phyloP scores from a whole-genome alignment of 2,113 vertebrate species.

The Amia ocellicauda region DNA sequence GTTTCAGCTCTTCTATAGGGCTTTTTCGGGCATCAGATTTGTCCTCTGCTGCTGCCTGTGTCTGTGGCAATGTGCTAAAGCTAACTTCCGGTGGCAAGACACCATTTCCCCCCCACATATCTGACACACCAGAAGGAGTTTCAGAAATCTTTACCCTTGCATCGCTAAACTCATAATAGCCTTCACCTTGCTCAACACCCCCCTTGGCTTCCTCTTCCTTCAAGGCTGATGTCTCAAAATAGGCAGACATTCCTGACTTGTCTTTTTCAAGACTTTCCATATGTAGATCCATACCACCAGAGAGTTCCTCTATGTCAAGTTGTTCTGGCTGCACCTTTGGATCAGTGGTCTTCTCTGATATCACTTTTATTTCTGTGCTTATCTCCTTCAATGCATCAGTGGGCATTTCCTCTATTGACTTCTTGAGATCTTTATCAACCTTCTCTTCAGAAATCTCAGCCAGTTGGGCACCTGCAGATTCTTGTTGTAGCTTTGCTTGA shows the following conservation, averaged over 20 bases:
- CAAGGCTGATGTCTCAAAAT: conserved; percentile 93
- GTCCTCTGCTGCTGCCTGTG: conserved; percentile 50
- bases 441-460: not conserved
- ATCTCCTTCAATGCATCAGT: not conserved
- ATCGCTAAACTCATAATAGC: conserved; percentile 93
- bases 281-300: conserved; percentile 21
- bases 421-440: not conserved
- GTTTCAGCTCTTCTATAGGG: conserved; percentile 68
- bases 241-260: conserved; percentile 93
- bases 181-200: conserved; percentile 65
- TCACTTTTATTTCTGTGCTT: not conserved
- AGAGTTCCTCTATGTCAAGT: conserved; percentile 6
- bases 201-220: conserved; percentile 69
- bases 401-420: conserved; percentile 2
- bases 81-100: conserved; percentile 65
- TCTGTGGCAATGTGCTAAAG: conserved; percentile 78
- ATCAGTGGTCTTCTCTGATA: not conserved
- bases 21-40: conserved; percentile 64
- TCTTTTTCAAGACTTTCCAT: conserved; percentile 65
- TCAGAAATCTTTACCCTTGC: conserved; percentile 65
- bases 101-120: conserved; percentile 33
- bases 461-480: not conserved
- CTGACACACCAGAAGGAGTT: conserved; percentile 38
- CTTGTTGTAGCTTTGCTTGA: conserved; percentile 4
- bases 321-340: conserved; percentile 33